Evolutionary conservation across 2,888 invertebrate species (phyloP).

Genomic region (Plagodis dolabraria): DNA sequence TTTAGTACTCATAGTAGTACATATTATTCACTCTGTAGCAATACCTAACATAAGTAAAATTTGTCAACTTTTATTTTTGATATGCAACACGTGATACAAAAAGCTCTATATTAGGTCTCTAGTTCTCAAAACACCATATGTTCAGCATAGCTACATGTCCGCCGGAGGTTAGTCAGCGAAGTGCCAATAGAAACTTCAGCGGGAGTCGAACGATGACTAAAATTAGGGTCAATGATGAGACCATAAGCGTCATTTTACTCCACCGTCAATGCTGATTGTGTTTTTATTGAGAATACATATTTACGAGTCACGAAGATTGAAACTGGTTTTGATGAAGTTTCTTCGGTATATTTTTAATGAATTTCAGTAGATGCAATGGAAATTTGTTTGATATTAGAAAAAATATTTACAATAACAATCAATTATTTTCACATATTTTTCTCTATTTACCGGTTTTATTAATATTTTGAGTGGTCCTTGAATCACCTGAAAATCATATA

Average conservation of each 20-base stretch:
- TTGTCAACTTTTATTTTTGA: background rate
- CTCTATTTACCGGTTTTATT: no score
- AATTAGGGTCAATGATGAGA: conserved; percentile 80
- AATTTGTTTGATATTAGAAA: no score
- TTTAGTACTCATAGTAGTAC: no score
- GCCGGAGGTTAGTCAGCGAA: conserved; percentile 35
- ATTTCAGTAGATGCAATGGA: no score
- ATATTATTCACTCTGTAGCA: background rate
- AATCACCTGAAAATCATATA: no score
- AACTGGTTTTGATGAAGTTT: no score
- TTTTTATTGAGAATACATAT: no score
- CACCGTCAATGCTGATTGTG: conserved; percentile 23
- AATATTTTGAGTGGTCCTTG: no score
- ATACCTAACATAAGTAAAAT: background rate
- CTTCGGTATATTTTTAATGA: no score
- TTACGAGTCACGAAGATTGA: no score
- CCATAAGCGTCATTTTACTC: conserved; percentile 55
- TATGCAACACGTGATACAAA: conserved; percentile 14
- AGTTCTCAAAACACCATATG: conserved; percentile 31
- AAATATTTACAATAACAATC: no score
- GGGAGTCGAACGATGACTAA: conserved; percentile 56
- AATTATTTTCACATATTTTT: no score
- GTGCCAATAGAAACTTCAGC: conserved; percentile 25
- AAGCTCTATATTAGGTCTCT: conserved; percentile 19
- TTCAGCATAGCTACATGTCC: conserved; percentile 34